Evolutionary conservation across 2,888 invertebrate species (phyloP), one percentile per base, ranked within the genome.

Genomic region (Drosophila neoperkinsi): DNA sequence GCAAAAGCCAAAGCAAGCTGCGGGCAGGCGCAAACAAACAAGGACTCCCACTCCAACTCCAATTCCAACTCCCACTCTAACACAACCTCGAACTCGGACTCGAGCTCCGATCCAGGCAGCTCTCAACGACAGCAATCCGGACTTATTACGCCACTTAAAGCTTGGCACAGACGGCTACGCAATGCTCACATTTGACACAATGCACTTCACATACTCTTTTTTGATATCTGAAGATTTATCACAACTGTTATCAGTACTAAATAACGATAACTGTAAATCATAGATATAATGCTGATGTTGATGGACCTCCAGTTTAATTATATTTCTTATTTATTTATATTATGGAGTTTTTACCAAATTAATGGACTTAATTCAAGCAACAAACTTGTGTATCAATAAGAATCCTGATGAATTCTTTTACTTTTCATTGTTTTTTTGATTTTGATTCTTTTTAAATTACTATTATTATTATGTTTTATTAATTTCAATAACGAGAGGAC

Each of bases 71-170:
- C 21, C 46, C 7, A 10, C 30, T 41, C 41, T 21, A 36, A 62
- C 65, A 55, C 52, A 36, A 38, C 57, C 62, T 68, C 46, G 41
- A 51, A 25, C 56, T 67, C 25, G 55, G 51, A 65, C 57, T 36
- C 30, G 30, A 59, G 59, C 69, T 67, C 77, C 68, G 61, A 59
- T 61, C 61, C n/a, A 63, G 61, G 51, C 70, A 58, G 60, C 72
- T 73, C 63, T 74, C 50, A 50, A 64, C 59, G 65, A 52, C 77
- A 66, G 75, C 78, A 78, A 82, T 80, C 78, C 73, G 82, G 73
- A 87, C 91, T 88, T 88, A 91, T 90, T 85, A 87, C 85, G 91
- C 89, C 91, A 90, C 88, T 90, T 90, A 85, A 87, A 81, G 80
- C 77, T 76, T 74, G 79, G 66, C 89, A 75, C 59, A 53, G 34